A percentile compares a stretch with the other conserved stretches of the same genome.
Conservation (phyloP, 2,113 vertebrate genomes). For the Canis aureus region DNA sequence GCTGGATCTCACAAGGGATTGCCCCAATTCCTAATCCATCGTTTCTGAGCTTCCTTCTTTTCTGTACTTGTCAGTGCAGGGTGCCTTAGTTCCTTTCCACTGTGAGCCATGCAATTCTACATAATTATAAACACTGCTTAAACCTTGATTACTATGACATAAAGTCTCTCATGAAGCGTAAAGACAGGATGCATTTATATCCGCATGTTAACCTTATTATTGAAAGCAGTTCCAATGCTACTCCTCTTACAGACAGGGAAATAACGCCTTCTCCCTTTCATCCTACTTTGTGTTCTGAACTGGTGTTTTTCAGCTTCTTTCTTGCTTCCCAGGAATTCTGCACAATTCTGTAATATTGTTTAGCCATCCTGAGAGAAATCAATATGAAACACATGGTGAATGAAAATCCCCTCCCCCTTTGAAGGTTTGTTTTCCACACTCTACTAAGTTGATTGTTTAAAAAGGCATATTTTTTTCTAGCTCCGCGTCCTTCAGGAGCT, state of each 20-base stretch:
- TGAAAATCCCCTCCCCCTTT: not conserved
- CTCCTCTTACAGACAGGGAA: conserved; percentile 50
- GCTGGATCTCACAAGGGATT: not conserved
- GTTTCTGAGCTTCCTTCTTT: not conserved
- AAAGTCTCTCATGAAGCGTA: conserved; percentile 44
- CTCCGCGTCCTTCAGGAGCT: not conserved
- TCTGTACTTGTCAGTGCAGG: not conserved
- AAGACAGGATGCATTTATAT: conserved; percentile 68
- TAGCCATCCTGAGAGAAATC: conserved; percentile 51
- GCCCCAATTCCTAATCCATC: not conserved
- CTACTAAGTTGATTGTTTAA: not conserved
- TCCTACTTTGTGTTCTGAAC: not conserved
- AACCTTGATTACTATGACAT: conserved; percentile 52
- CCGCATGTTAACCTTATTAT: conserved; percentile 50
- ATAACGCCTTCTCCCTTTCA: conserved; percentile 45
- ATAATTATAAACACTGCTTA: conserved; percentile 69
- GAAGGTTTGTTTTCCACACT: not conserved
- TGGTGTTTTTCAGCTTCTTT: not conserved
- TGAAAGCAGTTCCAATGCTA: conserved; percentile 50
- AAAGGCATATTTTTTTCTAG: not conserved
- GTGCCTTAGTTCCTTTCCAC: not conserved
- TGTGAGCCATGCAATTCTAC: conserved; percentile 63
- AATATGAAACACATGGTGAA: not conserved
- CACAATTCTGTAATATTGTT: not conserved
- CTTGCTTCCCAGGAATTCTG: not conserved